phyloP scores from a whole-genome alignment of 2,888 invertebrate species.

The Zhengitettix transpicula region DNA sequence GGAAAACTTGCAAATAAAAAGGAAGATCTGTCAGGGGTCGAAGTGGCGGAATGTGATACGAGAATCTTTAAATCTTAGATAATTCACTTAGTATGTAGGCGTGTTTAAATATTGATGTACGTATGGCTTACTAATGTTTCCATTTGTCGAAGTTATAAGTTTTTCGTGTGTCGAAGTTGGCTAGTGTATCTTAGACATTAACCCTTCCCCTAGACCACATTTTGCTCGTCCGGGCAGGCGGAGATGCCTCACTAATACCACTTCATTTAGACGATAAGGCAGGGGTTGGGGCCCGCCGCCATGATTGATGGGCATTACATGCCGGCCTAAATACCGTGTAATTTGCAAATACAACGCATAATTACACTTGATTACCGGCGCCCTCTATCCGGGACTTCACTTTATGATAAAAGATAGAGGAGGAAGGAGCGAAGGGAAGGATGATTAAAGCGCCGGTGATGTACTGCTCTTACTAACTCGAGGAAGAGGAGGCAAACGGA shows the following conservation, averaged over 20 bases:
- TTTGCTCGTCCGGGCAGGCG: constrained; percentile 8
- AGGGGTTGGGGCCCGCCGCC: not conserved
- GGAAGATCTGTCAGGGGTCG: too few species aligned
- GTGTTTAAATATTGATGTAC: too few species aligned
- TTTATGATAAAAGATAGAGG: constrained; percentile 8
- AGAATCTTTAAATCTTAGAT: too few species aligned
- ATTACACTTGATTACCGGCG: constrained; percentile 21
- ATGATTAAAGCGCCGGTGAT: constrained; percentile 13
- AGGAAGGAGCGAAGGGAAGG: constrained; percentile 2
- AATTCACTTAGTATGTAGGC: too few species aligned
- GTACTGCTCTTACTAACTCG: constrained; percentile 12
- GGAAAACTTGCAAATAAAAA: too few species aligned
- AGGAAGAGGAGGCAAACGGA: constrained; percentile 1
- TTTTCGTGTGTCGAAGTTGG: too few species aligned
- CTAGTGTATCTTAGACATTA: not conserved
- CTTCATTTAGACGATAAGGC: constrained; percentile 15
- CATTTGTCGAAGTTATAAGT: too few species aligned
- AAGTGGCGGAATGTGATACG: too few species aligned
- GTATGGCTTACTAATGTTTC: too few species aligned
- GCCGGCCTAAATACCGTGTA: constrained; percentile 49
- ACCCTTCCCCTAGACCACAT: constrained; percentile 9
- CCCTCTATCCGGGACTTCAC: constrained; percentile 9
- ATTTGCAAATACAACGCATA: constrained; percentile 60
- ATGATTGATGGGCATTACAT: constrained; percentile 15
- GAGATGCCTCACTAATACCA: constrained; percentile 12